Evolutionary conservation across 2,888 invertebrate species (phyloP).

Genomic region (Empis livida): DNA sequence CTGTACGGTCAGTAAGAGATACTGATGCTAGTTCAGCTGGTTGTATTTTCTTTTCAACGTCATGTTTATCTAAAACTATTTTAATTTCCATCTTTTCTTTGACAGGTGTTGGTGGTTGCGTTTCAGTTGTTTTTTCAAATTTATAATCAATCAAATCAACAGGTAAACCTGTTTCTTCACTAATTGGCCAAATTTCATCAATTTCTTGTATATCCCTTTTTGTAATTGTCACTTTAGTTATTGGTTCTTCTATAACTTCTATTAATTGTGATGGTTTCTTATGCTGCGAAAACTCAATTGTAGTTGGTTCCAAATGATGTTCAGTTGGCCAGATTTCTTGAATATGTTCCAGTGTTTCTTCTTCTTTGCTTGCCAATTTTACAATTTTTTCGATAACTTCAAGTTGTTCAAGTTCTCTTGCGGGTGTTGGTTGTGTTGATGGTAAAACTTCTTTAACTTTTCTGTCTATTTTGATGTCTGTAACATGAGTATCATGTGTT

Average conservation of each 20-base stretch:
- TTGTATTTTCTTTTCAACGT: too few relatives aligned
- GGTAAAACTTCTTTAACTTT: constrained; percentile 9
- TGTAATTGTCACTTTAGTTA: constrained; percentile 12
- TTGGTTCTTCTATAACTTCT: constrained; percentile 1
- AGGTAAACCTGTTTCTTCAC: constrained; percentile 26
- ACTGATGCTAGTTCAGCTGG: neutral
- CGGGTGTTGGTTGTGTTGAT: constrained; percentile 12
- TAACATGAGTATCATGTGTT: constrained; percentile 6
- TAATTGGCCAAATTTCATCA: constrained; percentile 28
- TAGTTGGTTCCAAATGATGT: constrained; percentile 26
- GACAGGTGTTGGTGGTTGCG: neutral
- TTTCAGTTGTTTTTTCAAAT: constrained; percentile 18
- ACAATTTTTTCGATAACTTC: constrained; percentile 5
- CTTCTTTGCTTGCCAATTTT: constrained; percentile 2
- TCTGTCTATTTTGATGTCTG: constrained; percentile 13
- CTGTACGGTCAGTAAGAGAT: neutral
- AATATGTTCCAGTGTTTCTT: constrained; percentile 24
- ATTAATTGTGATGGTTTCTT: constrained; percentile 11
- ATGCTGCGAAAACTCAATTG: constrained; percentile 28
- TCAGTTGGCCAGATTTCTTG: constrained; percentile 32
- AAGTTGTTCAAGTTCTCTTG: constrained; percentile 7
- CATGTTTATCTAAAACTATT: neutral
- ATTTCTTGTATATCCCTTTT: constrained; percentile 10
- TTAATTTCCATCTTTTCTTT: constrained; percentile 8
- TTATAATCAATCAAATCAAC: constrained; percentile 25